Evolutionary conservation across 2,797 vertebrate genomes (phyloP), one percentile per base, ranked within the genome.

Genomic region (Arctocebus calabarensis): DNA sequence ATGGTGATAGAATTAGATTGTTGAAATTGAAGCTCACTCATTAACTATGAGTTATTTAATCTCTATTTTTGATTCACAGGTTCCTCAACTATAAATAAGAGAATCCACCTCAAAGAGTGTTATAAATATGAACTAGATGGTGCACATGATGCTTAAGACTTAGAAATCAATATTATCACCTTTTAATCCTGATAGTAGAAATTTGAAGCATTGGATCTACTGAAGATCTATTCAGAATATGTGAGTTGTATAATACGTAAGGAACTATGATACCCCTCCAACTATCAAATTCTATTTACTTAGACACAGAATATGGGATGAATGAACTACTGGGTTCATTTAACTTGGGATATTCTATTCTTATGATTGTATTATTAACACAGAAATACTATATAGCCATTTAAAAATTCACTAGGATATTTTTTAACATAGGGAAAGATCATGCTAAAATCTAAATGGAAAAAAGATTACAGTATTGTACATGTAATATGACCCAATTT

Each of bases 391-490:
- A 86, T 48, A 0, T 3, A 94, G 22, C 11, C n/a, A 77, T 25
- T 90, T 95, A 17, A 92, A 78, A 78, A 95, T 59, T 88, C 11
- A 77, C 89, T 77, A 86, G n/a, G 91, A 91, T 1, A 68, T 81
- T 70, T 79, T 59, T 88, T 82, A 94, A 81, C 17, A 74, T 34
- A 4, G 17, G 10, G 34, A 93, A 89, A 57, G 1, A 0, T 57
- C 23, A 45, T 29, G 22, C 27, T 73, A 74, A 94, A 95, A 90
- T 73, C 77, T 61, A 91, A 92, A 23, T 25, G 11, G 8, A 59
- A 43, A 71, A 88, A 84, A 68, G 17, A 87, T 86, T 66, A 70
- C 23, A 55, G 27, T 84, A 14, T n/a, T 78, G 0, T 90, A 88
- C 82, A 94, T 84, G 5, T 29, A 62, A 64, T 71, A 91, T 27